A percentile compares a stretch with the other conserved stretches of the same genome.
Conservation (phyloP, 2,888 invertebrate genomes). For the Parnassius mnemosyne region DNA sequence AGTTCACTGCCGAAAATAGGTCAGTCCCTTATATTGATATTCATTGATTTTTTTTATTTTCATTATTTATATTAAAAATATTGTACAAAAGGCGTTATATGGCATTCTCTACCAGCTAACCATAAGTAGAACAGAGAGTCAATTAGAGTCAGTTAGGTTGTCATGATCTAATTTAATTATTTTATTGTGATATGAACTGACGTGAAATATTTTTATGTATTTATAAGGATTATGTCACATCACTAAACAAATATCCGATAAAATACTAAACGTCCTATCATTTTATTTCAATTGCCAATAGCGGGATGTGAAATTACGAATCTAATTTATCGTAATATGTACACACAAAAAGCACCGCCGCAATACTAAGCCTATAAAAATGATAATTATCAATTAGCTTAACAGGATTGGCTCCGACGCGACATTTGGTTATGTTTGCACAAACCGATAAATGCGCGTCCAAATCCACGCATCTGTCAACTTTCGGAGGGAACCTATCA, state of each 20-base stretch:
- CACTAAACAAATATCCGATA: not conserved
- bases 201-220: too few species aligned
- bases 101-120: too few species aligned
- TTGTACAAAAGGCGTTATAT: too few species aligned
- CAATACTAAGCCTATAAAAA: slow-evolving; percentile 65
- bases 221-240: too few species aligned
- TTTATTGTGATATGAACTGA: too few species aligned
- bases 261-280: not conserved
- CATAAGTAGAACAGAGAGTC: too few species aligned
- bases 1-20: too few species aligned
- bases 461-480: slow-evolving; percentile 62
- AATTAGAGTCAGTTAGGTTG: too few species aligned
- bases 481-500: slow-evolving; percentile 42
- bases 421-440: slow-evolving; percentile 75
- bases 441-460: slow-evolving; percentile 58
- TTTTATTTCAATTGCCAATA: slow-evolving; percentile 18
- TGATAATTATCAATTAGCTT: slow-evolving; percentile 74
- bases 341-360: slow-evolving; percentile 41
- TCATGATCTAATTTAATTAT: too few species aligned
- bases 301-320: slow-evolving; percentile 36
- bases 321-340: slow-evolving; percentile 40
- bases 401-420: slow-evolving; percentile 45
- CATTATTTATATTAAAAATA: too few species aligned
- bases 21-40: too few species aligned
- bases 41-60: too few species aligned